Percentiles rank a stretch among this genome's conserved stretches.
Evolutionary conservation across 2,888 invertebrate species (phyloP).

Genomic region (Drosophila ustulata): DNA sequence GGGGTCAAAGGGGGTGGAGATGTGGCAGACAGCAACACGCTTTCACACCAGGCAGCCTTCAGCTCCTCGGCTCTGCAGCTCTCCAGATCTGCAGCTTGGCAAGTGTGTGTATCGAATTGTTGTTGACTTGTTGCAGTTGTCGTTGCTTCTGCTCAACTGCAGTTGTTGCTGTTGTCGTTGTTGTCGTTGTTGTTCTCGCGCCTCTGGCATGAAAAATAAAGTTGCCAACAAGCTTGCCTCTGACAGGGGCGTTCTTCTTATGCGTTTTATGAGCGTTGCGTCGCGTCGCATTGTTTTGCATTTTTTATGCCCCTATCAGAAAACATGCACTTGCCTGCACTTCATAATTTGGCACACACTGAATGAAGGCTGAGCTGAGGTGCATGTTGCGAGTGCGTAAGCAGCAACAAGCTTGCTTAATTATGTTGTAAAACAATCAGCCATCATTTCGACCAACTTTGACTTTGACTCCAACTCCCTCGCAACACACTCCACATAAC

Average conservation of each 20-base stretch:
- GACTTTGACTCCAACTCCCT: neutral
- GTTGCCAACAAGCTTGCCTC: constrained; percentile 63
- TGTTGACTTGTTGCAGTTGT: constrained; percentile 76
- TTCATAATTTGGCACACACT: constrained; percentile 61
- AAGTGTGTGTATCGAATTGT: constrained; percentile 74
- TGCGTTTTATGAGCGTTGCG: constrained; percentile 56
- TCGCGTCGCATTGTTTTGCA: constrained; percentile 39
- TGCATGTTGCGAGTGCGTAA: constrained; percentile 48
- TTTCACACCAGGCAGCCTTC: constrained; percentile 74
- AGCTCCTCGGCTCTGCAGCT: no score
- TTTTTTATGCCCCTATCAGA: constrained; percentile 54
- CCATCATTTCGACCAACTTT: constrained; percentile 43
- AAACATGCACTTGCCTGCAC: constrained; percentile 73
- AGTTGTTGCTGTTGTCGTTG: constrained; percentile 30
- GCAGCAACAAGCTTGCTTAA: constrained; percentile 64
- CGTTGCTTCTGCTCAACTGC: constrained; percentile 52
- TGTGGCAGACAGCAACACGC: constrained; percentile 60
- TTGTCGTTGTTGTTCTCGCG: constrained; percentile 54
- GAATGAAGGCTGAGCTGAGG: neutral
- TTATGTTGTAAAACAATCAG: constrained; percentile 80
- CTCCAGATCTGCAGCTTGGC: constrained; percentile 35
- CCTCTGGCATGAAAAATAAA: constrained; percentile 70
- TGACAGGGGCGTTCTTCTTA: constrained; percentile 32
- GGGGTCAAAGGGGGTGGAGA: constrained; percentile 3
- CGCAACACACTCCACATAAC: constrained; percentile 28